A percentile compares a stretch with the other conserved stretches of the same genome.
These are phyloP conservation scores for Halcyon badia DNA, from an alignment of 2,797 vertebrate species.

Conservation along the genomic window DNA sequence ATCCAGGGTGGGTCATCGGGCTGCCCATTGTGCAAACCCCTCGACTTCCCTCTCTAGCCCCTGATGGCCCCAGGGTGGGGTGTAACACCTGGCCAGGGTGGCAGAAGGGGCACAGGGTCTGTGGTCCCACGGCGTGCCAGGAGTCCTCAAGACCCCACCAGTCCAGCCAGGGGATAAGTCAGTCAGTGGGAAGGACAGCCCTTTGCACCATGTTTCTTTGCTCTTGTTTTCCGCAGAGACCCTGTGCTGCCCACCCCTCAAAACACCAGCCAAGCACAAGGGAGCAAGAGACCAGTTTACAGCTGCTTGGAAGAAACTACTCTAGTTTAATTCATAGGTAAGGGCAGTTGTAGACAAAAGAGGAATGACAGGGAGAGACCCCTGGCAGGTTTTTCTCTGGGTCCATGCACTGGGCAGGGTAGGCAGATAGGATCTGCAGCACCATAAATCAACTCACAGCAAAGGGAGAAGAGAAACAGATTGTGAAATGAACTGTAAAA, in stretches of 20 bases:
- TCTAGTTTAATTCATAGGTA: neutral
- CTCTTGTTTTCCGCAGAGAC: neutral
- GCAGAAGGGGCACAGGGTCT: fast-evolving
- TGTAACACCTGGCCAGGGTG: fast-evolving
- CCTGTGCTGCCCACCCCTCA: neutral
- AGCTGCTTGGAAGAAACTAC: neutral
- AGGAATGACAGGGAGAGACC: neutral
- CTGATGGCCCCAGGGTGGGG: fast-evolving
- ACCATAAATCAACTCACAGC: neutral
- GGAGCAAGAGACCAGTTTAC: neutral
- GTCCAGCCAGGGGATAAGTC: neutral
- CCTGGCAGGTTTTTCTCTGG: neutral
- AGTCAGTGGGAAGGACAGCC: neutral
- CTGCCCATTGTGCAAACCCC: neutral
- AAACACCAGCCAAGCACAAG: neutral
- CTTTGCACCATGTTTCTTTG: neutral
- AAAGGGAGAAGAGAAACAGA: constrained; percentile 29
- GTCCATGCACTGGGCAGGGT: neutral
- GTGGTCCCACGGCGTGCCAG: fast-evolving
- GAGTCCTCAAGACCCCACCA: neutral
- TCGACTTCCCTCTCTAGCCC: neutral
- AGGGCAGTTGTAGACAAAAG: neutral
- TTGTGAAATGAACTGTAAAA: constrained; percentile 72
- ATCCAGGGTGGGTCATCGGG: neutral
- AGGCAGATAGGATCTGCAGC: constrained; percentile 50